Evolutionary conservation across 1,140 invertebrate genomes (phyloP).

Genomic region (Anthonomus grandis): DNA sequence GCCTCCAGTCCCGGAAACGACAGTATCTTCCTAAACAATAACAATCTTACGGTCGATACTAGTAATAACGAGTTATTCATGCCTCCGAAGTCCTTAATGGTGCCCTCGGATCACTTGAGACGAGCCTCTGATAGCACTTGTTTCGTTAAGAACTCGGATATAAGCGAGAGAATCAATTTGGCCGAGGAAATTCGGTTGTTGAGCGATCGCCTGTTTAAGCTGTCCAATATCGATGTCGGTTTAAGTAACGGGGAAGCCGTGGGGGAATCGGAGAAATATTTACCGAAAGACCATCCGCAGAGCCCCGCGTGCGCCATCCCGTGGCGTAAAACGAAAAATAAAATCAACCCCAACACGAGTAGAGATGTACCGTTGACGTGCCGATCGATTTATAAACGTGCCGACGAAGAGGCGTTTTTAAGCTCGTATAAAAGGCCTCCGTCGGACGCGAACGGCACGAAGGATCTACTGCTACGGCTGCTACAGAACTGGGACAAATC

Average conservation of each 20-base stretch:
- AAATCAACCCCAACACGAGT: conserved; percentile 55
- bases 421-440: conserved; percentile 7
- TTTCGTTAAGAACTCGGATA: conserved; percentile 56
- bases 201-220: conserved; percentile 69
- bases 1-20: conserved; percentile 54
- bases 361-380: conserved; percentile 63
- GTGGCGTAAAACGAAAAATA: conserved; percentile 58
- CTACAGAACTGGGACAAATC: conserved; percentile 59
- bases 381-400: conserved; percentile 30
- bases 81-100: conserved; percentile 11
- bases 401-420: conserved; percentile 11
- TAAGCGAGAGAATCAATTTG: conserved; percentile 61
- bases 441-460: conserved; percentile 20
- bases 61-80: conserved; percentile 11
- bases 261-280: not conserved
- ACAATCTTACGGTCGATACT: conserved; percentile 17
- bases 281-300: conserved; percentile 27
- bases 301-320: conserved; percentile 46
- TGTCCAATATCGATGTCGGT: conserved; percentile 65
- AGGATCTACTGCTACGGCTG: conserved; percentile 24
- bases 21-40: conserved; percentile 26
- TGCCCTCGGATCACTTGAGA: conserved; percentile 50
- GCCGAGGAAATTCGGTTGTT: conserved; percentile 78
- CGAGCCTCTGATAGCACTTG: conserved; percentile 72
- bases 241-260: conserved; percentile 38